Evolutionary conservation across 2,888 invertebrate species (phyloP).

Genomic region (Melinaea menophilus): DNA sequence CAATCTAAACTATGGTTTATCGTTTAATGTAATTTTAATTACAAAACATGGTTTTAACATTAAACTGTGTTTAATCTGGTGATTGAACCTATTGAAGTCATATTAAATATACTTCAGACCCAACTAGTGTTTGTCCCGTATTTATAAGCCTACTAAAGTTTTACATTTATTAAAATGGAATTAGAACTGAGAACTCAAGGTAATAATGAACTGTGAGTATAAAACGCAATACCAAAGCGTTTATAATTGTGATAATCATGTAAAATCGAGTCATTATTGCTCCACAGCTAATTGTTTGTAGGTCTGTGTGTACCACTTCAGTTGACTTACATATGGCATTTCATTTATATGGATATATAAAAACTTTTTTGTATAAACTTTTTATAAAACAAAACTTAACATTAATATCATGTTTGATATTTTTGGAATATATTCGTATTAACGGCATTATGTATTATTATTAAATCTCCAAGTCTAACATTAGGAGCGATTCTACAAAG

Average conservation of each 20-base stretch:
- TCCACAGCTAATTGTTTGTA: constrained; percentile 7
- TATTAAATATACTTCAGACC: too few relatives aligned
- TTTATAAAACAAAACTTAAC: background rate
- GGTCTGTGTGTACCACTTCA: background rate
- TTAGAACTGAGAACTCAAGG: too few relatives aligned
- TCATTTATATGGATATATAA: background rate
- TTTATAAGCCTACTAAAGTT: too few relatives aligned
- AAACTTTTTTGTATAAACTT: background rate
- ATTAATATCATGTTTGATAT: background rate
- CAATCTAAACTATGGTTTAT: too few relatives aligned
- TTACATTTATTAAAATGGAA: too few relatives aligned
- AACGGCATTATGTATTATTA: constrained; percentile 15
- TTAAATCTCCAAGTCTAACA: constrained; percentile 29
- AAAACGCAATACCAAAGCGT: constrained; percentile 4
- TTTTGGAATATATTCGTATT: background rate
- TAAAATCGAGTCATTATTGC: constrained; percentile 11
- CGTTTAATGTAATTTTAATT: too few relatives aligned
- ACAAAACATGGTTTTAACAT: too few relatives aligned
- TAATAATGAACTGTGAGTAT: background rate
- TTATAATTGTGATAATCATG: constrained; percentile 13
- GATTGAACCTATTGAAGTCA: too few relatives aligned
- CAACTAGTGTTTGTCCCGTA: too few relatives aligned
- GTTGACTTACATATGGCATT: constrained; percentile 8
- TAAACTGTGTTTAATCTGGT: too few relatives aligned
- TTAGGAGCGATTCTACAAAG: constrained; percentile 33